These are phyloP conservation scores for Leptodactylus fuscus DNA, from an alignment of 2,113 vertebrate species.

Conservation along the genomic window DNA sequence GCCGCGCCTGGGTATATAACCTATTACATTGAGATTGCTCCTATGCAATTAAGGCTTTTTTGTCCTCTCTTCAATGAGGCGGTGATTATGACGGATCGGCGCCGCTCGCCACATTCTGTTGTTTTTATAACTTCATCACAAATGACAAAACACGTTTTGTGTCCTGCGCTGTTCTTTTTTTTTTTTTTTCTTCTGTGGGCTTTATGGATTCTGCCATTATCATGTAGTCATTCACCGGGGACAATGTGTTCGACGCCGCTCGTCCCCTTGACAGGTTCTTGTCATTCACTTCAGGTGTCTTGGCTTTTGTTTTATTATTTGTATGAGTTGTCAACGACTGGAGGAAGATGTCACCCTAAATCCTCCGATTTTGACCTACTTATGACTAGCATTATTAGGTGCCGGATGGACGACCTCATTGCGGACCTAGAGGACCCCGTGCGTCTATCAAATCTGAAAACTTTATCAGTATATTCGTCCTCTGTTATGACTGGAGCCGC, in stretches of 20 bases:
- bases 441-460: no score
- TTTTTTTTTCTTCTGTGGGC: conserved; percentile 83
- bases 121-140: conserved; percentile 98
- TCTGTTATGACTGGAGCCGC: no score
- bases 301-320: not conserved
- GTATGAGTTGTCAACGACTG: no score
- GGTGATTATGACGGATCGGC: conserved; percentile 99
- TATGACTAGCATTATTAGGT: no score
- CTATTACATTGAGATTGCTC: conserved; percentile 99
- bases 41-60: conserved; percentile 99
- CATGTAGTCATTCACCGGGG: conserved; percentile 92
- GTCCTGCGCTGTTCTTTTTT: conserved; percentile 76
- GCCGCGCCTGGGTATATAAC: conserved; percentile 99
- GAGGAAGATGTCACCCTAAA: no score
- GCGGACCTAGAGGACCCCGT: no score
- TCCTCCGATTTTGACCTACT: no score
- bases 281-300: not conserved
- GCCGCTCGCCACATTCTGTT: conserved; percentile 99
- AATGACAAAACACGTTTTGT: conserved; percentile 99
- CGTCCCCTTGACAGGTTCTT: conserved; percentile 60
- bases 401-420: no score
- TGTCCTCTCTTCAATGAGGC: conserved; percentile 99
- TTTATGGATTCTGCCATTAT: conserved; percentile 99
- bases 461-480: no score
- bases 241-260: conserved; percentile 81